Base-by-base conservation (phyloP, 2,113 vertebrate genomes). In the Columba livia region DNA sequence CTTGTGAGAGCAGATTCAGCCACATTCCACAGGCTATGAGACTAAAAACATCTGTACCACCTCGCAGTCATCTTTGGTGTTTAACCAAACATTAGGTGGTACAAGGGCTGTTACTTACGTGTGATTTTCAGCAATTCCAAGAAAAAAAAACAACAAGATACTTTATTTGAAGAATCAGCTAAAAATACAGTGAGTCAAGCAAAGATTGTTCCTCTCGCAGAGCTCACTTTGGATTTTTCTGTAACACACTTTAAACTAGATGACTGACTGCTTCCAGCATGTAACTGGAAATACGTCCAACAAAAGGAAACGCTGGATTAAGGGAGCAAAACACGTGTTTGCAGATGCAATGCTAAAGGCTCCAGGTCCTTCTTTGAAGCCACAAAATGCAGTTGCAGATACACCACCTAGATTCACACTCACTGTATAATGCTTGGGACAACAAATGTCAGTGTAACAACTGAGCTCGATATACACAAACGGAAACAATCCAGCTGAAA, bases 401-500 rank as follows among this genome's bases (percentile, higher is more conserved):
- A 13, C 5, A 16, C 16, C 69, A 60, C 21, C 29, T 10, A 17
- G 17, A 26, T 15, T 32, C 82, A 65, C 44, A 3, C 54, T 12
- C 38, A 16, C 6, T 12, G 73, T 1, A 38, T 72, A 83, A 60
- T 5, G 25, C 34, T 18, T 12, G 36, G 57, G 65, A 73, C 62
- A 79, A 29, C 21, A 58, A 36, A 60, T 71, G 40, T 75, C 66
- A 53, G 66, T 0, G 2, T 12, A 29, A 78, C 53, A 28, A 36
- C 26, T 25, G 20, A 69, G 50, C 32, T 90, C 71, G 74, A 8
- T 10, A 17, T 21, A 38, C 5, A 96, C 61, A 89, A 34, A 82
- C 12, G 17, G 36, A 94, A 96, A 88, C 61, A 73, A 89, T 79
- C 69, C 75, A 56, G 85, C 91, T 88, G 88, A 96, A 96, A 95